These are phyloP conservation scores for Rotaria magnacalcarata DNA, from an alignment of 2,888 invertebrate genomes.

Conservation along the genomic window DNA sequence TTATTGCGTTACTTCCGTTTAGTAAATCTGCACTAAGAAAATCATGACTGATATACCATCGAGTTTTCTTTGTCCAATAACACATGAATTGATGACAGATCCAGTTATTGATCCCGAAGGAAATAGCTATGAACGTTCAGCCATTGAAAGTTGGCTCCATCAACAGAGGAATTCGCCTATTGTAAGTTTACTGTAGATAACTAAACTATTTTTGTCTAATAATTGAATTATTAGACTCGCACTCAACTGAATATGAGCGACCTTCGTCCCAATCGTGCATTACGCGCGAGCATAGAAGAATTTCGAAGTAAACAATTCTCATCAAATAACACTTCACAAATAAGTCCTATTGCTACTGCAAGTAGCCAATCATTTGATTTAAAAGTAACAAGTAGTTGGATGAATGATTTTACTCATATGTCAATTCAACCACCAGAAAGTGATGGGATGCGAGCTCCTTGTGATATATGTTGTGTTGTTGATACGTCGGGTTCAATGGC, in stretches of 20 bases:
- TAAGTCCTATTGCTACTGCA: too few relatives aligned
- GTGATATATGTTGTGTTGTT: slow-evolving; percentile 33
- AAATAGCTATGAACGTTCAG: not conserved
- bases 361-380: too few relatives aligned
- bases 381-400: not conserved
- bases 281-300: not conserved
- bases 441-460: not conserved
- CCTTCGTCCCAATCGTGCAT: not conserved
- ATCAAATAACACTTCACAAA: not conserved
- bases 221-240: not conserved
- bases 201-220: not conserved
- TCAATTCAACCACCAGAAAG: not conserved
- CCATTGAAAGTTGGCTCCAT: not conserved
- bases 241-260: not conserved
- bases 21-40: too few relatives aligned
- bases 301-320: not conserved
- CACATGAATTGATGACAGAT: not conserved
- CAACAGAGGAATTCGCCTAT: not conserved
- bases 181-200: not conserved
- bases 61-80: slow-evolving; percentile 4
- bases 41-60: not conserved
- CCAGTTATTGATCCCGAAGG: slow-evolving; percentile 9
- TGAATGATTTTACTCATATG: not conserved
- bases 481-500: slow-evolving; percentile 16
- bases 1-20: too few relatives aligned